Conservation (phyloP, 2,797 vertebrate species). For the Mus spretus region DNA sequence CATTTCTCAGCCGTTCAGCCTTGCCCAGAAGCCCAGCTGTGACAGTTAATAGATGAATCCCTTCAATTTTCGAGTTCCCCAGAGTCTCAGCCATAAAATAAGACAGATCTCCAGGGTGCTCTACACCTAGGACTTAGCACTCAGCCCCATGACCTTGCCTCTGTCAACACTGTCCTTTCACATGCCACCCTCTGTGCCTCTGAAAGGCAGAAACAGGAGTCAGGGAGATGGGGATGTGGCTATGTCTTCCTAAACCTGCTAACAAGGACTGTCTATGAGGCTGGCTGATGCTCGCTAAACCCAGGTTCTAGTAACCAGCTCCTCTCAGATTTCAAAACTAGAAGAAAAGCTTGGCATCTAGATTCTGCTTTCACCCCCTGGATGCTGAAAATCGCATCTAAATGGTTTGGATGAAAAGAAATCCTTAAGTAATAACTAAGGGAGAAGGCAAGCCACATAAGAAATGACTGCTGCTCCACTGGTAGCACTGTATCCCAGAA, state of each 20-base stretch:
- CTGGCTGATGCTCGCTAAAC: conserved; percentile 15
- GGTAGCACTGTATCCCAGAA: accelerated
- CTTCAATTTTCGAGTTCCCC: conserved; percentile 68
- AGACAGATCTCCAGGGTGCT: conserved; percentile 29
- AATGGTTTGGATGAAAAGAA: conserved; percentile 49
- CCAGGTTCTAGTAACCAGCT: not conserved
- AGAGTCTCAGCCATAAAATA: not conserved
- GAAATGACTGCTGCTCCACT: not conserved
- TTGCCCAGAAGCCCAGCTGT: conserved; percentile 64
- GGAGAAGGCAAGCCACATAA: not conserved
- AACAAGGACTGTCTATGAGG: not conserved
- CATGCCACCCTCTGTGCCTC: not conserved
- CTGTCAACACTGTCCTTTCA: not conserved
- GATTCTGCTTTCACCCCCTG: conserved; percentile 44
- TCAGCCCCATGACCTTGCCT: not conserved
- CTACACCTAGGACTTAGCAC: not conserved
- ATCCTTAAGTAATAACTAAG: conserved; percentile 54
- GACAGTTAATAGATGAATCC: conserved; percentile 71
- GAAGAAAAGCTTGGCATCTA: not conserved
- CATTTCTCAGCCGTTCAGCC: conserved; percentile 57
- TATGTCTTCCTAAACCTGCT: not conserved
- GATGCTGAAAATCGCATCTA: conserved; percentile 52
- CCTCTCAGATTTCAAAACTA: conserved; percentile 7
- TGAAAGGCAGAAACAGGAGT: not conserved
- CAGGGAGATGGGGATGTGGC: not conserved